Evolutionary conservation across 2,113 vertebrate species (phyloP).

Genomic region (Nipponia nippon): DNA sequence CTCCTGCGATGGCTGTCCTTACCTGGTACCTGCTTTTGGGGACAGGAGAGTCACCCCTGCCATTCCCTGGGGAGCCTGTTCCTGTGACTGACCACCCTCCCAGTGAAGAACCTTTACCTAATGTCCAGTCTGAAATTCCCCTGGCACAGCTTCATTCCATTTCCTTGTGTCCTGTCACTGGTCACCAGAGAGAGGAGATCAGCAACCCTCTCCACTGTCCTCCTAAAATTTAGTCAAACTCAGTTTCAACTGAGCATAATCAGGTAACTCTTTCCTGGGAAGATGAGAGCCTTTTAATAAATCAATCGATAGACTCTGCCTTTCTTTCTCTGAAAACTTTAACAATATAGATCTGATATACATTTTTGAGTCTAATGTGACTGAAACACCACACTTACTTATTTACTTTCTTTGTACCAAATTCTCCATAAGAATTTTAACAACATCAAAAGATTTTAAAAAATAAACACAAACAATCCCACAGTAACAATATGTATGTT

Average conservation of each 20-base stretch:
- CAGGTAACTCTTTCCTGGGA: neutral
- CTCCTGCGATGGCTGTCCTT: neutral
- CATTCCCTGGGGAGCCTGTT: neutral
- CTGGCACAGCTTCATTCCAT: neutral
- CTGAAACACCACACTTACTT: rapidly evolving
- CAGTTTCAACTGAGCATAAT: neutral
- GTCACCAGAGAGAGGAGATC: neutral
- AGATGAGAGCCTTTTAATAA: neutral
- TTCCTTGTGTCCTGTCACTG: rapidly evolving
- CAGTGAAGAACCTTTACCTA: neutral
- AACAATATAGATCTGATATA: neutral
- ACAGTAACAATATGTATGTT: neutral
- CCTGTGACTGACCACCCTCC: neutral
- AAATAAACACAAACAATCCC: neutral
- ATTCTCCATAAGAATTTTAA: neutral
- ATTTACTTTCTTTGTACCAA: neutral
- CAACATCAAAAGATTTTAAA: neutral
- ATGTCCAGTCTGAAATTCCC: neutral
- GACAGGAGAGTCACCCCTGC: neutral
- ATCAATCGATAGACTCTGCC: neutral
- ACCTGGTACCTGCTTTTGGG: neutral
- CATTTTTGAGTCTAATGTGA: neutral
- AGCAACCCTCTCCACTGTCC: rapidly evolving
- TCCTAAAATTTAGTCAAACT: neutral
- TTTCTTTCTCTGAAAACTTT: neutral